Conservation (phyloP, 2,888 invertebrate genomes). For the Drosophila subsilvestris region DNA sequence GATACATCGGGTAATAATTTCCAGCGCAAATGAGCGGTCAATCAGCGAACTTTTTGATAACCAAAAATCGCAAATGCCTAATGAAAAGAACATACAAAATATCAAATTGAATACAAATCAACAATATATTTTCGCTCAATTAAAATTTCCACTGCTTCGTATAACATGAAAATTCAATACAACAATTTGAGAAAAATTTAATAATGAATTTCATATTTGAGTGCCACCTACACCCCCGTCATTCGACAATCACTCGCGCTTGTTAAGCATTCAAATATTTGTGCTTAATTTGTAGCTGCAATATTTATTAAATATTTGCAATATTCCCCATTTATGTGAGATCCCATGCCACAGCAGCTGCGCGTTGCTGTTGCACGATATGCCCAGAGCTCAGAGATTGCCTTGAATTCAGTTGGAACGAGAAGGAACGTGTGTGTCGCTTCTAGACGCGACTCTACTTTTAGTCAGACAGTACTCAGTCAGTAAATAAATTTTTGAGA, state of each 20-base stretch:
- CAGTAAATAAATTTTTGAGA: too few species aligned
- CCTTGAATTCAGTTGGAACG: constrained; percentile 11
- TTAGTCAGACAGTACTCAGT: too few species aligned
- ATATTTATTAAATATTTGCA: constrained; percentile 70
- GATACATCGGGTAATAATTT: too few species aligned
- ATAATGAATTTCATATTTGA: constrained; percentile 28
- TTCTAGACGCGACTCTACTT: too few species aligned
- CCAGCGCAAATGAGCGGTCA: too few species aligned
- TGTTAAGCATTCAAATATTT: constrained; percentile 56
- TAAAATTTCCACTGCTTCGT: too few species aligned
- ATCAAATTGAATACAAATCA: too few species aligned
- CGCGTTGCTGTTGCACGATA: constrained; percentile 11
- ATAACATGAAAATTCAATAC: neutral
- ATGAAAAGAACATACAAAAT: too few species aligned
- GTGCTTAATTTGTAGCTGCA: constrained; percentile 61
- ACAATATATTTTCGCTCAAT: neutral
- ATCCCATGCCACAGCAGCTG: neutral
- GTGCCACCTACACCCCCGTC: neutral
- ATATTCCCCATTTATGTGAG: constrained; percentile 47
- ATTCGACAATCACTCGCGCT: neutral
- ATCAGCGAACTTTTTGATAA: too few species aligned
- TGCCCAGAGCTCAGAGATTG: neutral
- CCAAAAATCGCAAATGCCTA: too few species aligned
- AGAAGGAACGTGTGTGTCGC: too few species aligned
- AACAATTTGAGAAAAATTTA: neutral